Conservation (phyloP, 2,888 invertebrate genomes). For the Lycophotia porphyrea region DNA sequence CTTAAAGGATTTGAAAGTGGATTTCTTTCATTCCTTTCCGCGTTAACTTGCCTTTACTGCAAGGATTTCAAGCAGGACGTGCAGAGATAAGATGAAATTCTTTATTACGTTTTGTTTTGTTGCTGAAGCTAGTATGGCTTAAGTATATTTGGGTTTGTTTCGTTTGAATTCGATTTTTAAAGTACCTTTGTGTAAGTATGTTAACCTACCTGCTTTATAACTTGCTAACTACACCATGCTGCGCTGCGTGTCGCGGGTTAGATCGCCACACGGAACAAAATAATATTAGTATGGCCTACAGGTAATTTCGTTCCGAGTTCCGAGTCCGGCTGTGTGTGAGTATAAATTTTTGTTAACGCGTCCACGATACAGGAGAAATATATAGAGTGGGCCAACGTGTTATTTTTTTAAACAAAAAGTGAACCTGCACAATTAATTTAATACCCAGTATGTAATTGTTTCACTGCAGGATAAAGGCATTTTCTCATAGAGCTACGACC, state of each 20-base stretch:
- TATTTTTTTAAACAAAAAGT: too few species aligned
- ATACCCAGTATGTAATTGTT: too few species aligned
- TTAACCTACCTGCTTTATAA: not conserved
- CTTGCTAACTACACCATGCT: not conserved
- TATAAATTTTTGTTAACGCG: not conserved
- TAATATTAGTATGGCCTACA: not conserved
- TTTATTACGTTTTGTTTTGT: constrained; percentile 45
- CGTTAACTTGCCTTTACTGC: constrained; percentile 40
- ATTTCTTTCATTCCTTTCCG: constrained; percentile 37
- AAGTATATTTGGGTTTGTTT: not conserved
- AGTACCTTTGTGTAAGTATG: not conserved
- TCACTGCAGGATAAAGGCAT: too few species aligned
- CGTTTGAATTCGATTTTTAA: not conserved
- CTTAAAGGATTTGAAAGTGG: constrained; percentile 43
- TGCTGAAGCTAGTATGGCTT: not conserved
- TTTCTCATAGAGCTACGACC: too few species aligned
- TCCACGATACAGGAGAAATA: not conserved
- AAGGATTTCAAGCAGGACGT: constrained; percentile 35
- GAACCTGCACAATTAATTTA: too few species aligned
- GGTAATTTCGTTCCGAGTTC: not conserved
- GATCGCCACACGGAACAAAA: not conserved
- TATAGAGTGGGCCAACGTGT: too few species aligned
- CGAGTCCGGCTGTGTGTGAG: not conserved
- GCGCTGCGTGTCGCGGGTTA: not conserved
- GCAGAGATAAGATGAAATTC: constrained; percentile 43